phyloP scores from a whole-genome alignment of 2,888 invertebrate species.

The Petrophora chlorosata region DNA sequence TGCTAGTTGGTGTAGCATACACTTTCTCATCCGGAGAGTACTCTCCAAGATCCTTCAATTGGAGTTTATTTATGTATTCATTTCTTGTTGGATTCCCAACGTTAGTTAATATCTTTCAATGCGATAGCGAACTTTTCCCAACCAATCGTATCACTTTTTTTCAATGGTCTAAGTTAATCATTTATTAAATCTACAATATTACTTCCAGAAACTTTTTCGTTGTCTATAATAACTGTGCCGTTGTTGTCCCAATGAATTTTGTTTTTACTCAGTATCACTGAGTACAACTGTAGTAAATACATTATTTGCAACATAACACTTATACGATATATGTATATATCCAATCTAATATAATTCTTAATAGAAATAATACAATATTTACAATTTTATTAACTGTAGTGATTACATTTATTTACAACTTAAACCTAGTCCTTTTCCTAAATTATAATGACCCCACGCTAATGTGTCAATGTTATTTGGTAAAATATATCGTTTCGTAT shows the following conservation, averaged over 20 bases:
- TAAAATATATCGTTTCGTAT: constrained; percentile 4
- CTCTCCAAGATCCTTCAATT: constrained; percentile 5
- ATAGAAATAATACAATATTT: too few relatives aligned
- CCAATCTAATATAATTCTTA: too few relatives aligned
- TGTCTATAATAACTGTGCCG: constrained; percentile 35
- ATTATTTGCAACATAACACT: too few relatives aligned
- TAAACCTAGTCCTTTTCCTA: constrained; percentile 11
- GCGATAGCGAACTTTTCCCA: constrained; percentile 37
- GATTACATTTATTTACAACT: not conserved
- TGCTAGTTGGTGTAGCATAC: constrained; percentile 2
- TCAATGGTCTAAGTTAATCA: constrained; percentile 30
- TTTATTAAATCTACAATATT: constrained; percentile 24
- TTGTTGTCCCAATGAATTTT: constrained; percentile 34
- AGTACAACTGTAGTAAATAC: too few relatives aligned
- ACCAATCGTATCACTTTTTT: constrained; percentile 37
- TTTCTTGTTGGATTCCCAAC: constrained; percentile 38
- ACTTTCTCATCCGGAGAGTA: not conserved
- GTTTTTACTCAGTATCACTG: too few relatives aligned
- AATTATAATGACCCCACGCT: constrained; percentile 27
- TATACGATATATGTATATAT: too few relatives aligned
- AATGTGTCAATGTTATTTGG: constrained; percentile 15
- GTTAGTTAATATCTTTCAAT: constrained; percentile 36
- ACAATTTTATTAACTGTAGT: not conserved
- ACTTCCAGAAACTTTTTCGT: constrained; percentile 25
- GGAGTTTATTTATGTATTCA: constrained; percentile 20